Percentiles rank a stretch among this genome's conserved stretches.
Conservation (phyloP, 2,113 vertebrate genomes). For the Paradisaea rubra region DNA sequence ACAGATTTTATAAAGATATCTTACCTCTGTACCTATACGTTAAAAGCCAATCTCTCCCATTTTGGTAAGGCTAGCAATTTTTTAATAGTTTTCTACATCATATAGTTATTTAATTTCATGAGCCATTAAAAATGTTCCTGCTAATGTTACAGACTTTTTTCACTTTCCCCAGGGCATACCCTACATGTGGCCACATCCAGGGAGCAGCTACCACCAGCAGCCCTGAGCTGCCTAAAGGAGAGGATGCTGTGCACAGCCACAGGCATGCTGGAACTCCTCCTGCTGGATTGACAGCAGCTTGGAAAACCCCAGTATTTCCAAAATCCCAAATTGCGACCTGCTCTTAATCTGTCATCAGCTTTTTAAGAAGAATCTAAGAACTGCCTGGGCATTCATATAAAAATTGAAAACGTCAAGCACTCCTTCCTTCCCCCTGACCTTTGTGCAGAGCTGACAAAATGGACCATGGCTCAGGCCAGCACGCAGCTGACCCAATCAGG, state of each 20-base stretch:
- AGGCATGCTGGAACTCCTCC: neutral
- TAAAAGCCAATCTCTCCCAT: neutral
- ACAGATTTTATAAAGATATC: neutral
- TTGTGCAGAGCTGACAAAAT: neutral
- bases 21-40: neutral
- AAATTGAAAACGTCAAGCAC: neutral
- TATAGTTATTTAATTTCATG: neutral
- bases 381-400: neutral
- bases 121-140: neutral
- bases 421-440: neutral
- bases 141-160: neutral
- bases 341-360: neutral
- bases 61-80: neutral
- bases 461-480: neutral
- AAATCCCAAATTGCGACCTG: neutral
- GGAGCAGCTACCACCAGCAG: neutral
- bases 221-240: neutral
- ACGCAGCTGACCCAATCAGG: rapidly evolving
- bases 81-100: neutral
- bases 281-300: neutral
- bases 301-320: conserved; percentile 14
- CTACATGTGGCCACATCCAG: neutral
- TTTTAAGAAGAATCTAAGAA: neutral
- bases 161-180: neutral
- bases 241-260: neutral